phyloP scores from a whole-genome alignment of 2,113 vertebrate species.

The Oxygymnocypris stewartii region DNA sequence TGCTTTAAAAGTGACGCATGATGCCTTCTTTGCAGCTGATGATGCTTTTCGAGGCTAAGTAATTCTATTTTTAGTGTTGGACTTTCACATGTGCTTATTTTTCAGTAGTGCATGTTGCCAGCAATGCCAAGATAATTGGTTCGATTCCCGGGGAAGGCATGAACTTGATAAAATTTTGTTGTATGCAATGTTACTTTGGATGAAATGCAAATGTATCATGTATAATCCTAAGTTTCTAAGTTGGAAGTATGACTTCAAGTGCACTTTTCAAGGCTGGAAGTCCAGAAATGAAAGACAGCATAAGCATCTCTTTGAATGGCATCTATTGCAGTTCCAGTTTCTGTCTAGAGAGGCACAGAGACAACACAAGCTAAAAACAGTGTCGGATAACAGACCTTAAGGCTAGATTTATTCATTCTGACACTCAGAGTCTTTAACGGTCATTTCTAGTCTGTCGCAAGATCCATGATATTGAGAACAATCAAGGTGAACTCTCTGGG shows the following conservation, averaged over 20 bases:
- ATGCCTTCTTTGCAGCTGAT: not conserved
- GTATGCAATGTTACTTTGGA: not conserved
- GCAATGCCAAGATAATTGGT: not conserved
- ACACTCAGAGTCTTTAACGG: not conserved
- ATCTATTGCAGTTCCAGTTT: not conserved
- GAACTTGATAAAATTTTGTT: not conserved
- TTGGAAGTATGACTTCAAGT: not conserved
- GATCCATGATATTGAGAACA: not conserved
- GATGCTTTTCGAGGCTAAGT: not conserved
- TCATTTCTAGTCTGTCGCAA: not conserved
- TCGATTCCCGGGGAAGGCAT: not conserved
- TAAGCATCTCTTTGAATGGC: not conserved
- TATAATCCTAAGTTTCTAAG: not conserved
- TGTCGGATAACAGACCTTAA: not conserved
- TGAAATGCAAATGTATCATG: not conserved
- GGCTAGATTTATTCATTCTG: not conserved
- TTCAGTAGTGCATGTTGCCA: not conserved
- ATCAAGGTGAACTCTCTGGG: not conserved
- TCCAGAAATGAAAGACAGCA: too few relatives aligned
- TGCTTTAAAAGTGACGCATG: not conserved
- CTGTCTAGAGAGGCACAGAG: not conserved
- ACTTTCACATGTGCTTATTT: not conserved
- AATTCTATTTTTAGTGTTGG: not conserved
- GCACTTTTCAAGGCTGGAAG: not conserved
- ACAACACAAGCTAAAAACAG: not conserved